Evolutionary conservation across 2,113 vertebrate genomes (phyloP).

Genomic region (Alouatta palliata): DNA sequence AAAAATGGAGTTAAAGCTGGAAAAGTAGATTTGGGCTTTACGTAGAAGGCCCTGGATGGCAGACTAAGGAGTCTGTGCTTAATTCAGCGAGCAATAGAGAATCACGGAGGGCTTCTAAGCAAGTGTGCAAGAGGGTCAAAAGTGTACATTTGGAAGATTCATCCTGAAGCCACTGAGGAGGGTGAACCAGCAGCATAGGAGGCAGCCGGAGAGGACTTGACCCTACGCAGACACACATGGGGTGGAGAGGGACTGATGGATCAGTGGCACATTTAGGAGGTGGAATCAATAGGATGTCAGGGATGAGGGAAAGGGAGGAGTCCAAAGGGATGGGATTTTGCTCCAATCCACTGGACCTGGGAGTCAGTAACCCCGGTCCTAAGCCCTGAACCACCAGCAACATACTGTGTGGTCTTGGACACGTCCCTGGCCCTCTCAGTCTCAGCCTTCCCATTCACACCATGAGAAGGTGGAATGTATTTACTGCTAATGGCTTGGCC

Average conservation of each 20-base stretch:
- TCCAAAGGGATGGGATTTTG: background rate
- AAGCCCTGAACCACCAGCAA: background rate
- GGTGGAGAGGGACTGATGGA: background rate
- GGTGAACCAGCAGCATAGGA: background rate
- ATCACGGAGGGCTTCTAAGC: background rate
- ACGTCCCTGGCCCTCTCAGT: background rate
- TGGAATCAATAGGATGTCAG: background rate
- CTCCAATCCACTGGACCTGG: background rate
- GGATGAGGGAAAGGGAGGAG: background rate
- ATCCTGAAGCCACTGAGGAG: background rate
- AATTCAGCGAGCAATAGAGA: background rate
- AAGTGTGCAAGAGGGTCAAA: background rate
- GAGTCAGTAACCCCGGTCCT: background rate
- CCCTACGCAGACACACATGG: background rate
- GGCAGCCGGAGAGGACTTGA: background rate
- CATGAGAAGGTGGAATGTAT: background rate
- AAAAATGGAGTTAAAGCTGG: background rate
- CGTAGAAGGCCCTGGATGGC: background rate
- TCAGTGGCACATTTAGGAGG: background rate
- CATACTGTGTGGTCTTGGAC: background rate
- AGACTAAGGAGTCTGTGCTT: background rate
- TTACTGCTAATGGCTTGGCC: background rate
- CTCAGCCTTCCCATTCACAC: background rate
- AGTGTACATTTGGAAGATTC: conserved; percentile 19
- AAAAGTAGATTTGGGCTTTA: background rate